These are phyloP conservation scores for Rhopalosiphum padi DNA, from an alignment of 1,140 invertebrate genomes.

Conservation along the genomic window DNA sequence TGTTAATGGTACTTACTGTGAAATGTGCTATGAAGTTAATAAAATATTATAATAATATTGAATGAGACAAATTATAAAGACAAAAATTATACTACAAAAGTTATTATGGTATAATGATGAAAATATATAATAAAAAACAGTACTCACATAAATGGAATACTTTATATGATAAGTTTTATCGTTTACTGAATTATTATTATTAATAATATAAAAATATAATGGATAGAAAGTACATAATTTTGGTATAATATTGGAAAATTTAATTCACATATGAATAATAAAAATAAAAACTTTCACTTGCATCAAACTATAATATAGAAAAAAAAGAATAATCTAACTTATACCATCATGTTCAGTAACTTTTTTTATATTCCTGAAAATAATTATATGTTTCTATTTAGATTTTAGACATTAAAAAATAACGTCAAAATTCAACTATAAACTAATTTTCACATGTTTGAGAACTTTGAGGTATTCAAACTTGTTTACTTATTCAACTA, in stretches of 20 bases:
- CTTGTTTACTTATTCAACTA: not conserved
- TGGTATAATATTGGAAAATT: not conserved
- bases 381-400: not conserved
- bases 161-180: not conserved
- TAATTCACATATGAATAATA: not conserved
- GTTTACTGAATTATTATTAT: not conserved
- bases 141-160: not conserved
- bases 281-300: not conserved
- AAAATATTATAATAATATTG: not conserved
- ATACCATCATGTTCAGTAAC: not conserved
- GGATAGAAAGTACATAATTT: constrained; percentile 3
- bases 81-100: not conserved
- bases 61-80: not conserved
- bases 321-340: not conserved
- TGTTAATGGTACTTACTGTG: not conserved
- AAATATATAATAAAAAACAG: not conserved
- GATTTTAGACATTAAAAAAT: not conserved
- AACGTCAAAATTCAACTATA: not conserved
- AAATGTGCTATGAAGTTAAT: not conserved
- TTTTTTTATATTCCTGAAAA: not conserved
- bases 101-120: not conserved
- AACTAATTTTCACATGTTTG: not conserved
- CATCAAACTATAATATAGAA: not conserved
- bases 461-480: not conserved
- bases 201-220: not conserved